Evolutionary conservation across 1,140 invertebrate species (phyloP), one percentile per base, ranked within the genome.

Genomic region (Aphis gossypii): DNA sequence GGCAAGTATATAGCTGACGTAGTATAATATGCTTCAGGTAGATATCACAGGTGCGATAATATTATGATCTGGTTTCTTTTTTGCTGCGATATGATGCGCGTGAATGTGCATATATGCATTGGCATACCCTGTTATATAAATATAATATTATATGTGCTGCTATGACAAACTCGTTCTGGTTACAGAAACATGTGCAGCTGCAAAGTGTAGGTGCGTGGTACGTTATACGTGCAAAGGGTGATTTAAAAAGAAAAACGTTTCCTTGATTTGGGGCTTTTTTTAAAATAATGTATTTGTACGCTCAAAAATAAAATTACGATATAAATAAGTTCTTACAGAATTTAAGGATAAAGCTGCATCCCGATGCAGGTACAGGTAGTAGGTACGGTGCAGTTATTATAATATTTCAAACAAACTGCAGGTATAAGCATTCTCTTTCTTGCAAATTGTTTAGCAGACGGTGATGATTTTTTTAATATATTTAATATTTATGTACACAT

Each of bases 131-230:
- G 14, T 41, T 23, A 30, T 44, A 86, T 84, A 11, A 6, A n/a
- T 35, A 51, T 46, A 4, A 84, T 84, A 86, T 84, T 6, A 25
- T 23, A 35, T 11, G 14, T 11, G 48, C 48, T 23, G 7, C 87
- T 20, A 91, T 56, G 76, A 84, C n/a, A 92, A 84, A 92, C 91
- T 92, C 84, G 91, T 92, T 92, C 23, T 30, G 91, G 30, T 92
- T 84, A 25, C 46, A 44, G 44, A 88, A 51, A 51, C 23, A 51
- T 18, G 60, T n/a, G 30, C 30, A n/a, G 30, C 60, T 68, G 30
- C 11, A n/a, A 30, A 14, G 60, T 68, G 30, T 5, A 68, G 30
- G 0, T 7, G 23, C 1, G 21, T 25, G 54, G 18, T 56, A 7
- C 6, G 25, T n/a, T 14, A 0, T 68, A n/a, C 0, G 60, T 68